A percentile compares a stretch with the other conserved stretches of the same genome.
phyloP scores from a whole-genome alignment of 2,113 vertebrate species.

The Oncorhynchus gorbuscha region DNA sequence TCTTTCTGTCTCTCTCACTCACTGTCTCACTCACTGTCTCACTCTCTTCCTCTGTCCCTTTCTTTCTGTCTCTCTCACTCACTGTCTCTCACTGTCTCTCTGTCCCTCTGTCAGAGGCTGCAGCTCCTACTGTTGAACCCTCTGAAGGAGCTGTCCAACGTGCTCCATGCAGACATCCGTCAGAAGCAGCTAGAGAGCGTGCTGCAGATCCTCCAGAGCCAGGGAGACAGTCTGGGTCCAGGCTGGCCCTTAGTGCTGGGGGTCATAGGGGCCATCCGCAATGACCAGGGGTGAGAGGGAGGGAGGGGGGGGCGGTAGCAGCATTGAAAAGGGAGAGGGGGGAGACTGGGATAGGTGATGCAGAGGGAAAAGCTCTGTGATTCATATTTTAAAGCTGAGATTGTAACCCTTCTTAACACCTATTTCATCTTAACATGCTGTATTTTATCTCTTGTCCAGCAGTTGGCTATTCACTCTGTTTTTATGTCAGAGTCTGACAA shows the following conservation, averaged over 20 bases:
- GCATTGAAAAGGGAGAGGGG: neutral
- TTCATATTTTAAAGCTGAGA: too few relatives aligned
- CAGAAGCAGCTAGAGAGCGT: slow-evolving; percentile 98
- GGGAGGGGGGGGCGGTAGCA: too few relatives aligned
- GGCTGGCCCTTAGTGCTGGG: slow-evolving; percentile 96
- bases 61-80: too few relatives aligned
- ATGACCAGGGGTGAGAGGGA: slow-evolving; percentile 91
- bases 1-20: neutral
- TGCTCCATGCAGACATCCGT: slow-evolving; percentile 92
- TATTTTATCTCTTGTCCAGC: neutral
- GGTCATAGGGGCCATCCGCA: slow-evolving; percentile 97
- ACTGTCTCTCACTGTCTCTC: neutral
- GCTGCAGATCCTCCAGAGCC: slow-evolving; percentile 94
- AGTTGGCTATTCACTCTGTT: neutral
- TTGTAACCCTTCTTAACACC: too few relatives aligned
- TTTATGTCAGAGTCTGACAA: neutral
- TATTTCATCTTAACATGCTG: too few relatives aligned
- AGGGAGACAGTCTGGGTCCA: slow-evolving; percentile 93
- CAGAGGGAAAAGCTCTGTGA: neutral
- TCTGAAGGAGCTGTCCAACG: slow-evolving; percentile 91
- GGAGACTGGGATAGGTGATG: neutral
- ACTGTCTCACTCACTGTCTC: neutral
- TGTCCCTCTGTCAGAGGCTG: slow-evolving; percentile 73
- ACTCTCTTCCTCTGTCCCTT: too few relatives aligned
- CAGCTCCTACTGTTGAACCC: slow-evolving; percentile 94